Conservation (phyloP, 2,888 invertebrate species). For the Euplexia lucipara region DNA sequence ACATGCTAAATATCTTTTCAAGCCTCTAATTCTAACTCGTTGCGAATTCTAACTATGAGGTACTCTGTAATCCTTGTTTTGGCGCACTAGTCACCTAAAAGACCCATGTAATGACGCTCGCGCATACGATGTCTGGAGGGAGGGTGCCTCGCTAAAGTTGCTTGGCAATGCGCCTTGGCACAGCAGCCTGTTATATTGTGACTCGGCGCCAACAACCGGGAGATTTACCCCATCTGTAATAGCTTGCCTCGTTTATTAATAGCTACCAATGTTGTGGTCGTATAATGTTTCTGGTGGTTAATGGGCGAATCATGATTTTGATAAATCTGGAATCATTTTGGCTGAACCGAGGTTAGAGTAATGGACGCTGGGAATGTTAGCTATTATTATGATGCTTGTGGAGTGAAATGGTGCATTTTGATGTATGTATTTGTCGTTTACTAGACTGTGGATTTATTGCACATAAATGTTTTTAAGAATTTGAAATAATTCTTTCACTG, state of each 20-base stretch:
- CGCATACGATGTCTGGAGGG: slow-evolving; percentile 59
- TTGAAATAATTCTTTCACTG: slow-evolving; percentile 15
- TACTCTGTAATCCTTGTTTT: slow-evolving; percentile 52
- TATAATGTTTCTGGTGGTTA: slow-evolving; percentile 76
- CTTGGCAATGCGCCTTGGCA: slow-evolving; percentile 85
- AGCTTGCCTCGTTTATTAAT: slow-evolving; percentile 78
- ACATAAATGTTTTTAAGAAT: slow-evolving; percentile 15
- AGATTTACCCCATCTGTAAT: slow-evolving; percentile 82
- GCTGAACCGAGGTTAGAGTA: slow-evolving; percentile 52
- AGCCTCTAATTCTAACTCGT: slow-evolving; percentile 36
- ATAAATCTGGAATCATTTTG: slow-evolving; percentile 74
- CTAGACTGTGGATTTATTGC: slow-evolving; percentile 1
- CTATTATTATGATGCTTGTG: slow-evolving; percentile 43
- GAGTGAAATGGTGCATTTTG: slow-evolving; percentile 45
- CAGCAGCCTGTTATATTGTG: slow-evolving; percentile 80
- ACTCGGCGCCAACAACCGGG: slow-evolving; percentile 80
- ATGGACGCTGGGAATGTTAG: slow-evolving; percentile 55
- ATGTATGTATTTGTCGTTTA: slow-evolving; percentile 25
- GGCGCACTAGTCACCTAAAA: slow-evolving; percentile 52
- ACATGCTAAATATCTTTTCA: slow-evolving; percentile 33
- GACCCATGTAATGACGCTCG: slow-evolving; percentile 57
- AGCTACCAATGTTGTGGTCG: slow-evolving; percentile 75
- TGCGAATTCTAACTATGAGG: slow-evolving; percentile 26
- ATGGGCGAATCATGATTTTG: slow-evolving; percentile 78
- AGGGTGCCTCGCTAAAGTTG: slow-evolving; percentile 73